A percentile compares a stretch with the other conserved stretches of the same genome.
phyloP scores from a whole-genome alignment of 2,888 invertebrate species.

The Drosophila bunnanda region DNA sequence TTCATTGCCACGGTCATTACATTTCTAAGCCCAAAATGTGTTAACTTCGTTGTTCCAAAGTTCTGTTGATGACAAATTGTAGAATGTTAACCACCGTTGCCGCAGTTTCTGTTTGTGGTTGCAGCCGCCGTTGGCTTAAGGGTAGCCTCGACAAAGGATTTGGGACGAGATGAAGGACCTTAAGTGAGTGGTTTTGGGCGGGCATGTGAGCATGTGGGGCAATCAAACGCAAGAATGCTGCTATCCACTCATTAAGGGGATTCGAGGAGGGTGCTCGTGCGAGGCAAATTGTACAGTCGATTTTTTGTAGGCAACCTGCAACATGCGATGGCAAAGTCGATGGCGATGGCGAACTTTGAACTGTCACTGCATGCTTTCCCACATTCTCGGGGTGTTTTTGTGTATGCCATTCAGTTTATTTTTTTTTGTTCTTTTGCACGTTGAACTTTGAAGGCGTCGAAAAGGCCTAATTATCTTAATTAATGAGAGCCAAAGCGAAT shows the following conservation, averaged over 20 bases:
- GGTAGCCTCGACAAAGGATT: background rate
- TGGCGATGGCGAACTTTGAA: slow-evolving; percentile 43
- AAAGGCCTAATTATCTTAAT: slow-evolving; percentile 81
- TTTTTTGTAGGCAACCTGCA: slow-evolving; percentile 11
- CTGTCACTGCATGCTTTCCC: slow-evolving; percentile 48
- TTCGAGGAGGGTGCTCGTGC: slow-evolving; percentile 51
- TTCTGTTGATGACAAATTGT: slow-evolving; percentile 15
- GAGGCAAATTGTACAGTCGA: slow-evolving; percentile 53
- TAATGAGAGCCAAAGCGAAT: slow-evolving; percentile 79
- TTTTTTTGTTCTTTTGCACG: slow-evolving; percentile 50
- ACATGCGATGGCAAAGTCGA: slow-evolving; percentile 35
- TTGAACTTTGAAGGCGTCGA: slow-evolving; percentile 76
- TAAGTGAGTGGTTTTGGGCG: slow-evolving; percentile 19
- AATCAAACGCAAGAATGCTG: slow-evolving; percentile 44
- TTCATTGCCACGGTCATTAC: background rate
- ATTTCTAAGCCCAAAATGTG: background rate
- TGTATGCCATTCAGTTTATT: slow-evolving; percentile 9
- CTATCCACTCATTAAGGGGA: slow-evolving; percentile 61
- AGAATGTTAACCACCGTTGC: slow-evolving; percentile 3
- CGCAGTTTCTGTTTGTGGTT: slow-evolving; percentile 35
- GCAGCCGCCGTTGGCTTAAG: slow-evolving; percentile 17
- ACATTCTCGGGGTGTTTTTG: slow-evolving; percentile 16
- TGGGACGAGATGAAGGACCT: slow-evolving; percentile 4
- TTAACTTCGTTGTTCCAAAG: background rate
- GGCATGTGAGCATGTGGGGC: slow-evolving; percentile 23